A percentile compares a stretch with the other conserved stretches of the same genome.
phyloP scores from a whole-genome alignment of 1,140 invertebrate species.

The Neodiprion pinetum region DNA sequence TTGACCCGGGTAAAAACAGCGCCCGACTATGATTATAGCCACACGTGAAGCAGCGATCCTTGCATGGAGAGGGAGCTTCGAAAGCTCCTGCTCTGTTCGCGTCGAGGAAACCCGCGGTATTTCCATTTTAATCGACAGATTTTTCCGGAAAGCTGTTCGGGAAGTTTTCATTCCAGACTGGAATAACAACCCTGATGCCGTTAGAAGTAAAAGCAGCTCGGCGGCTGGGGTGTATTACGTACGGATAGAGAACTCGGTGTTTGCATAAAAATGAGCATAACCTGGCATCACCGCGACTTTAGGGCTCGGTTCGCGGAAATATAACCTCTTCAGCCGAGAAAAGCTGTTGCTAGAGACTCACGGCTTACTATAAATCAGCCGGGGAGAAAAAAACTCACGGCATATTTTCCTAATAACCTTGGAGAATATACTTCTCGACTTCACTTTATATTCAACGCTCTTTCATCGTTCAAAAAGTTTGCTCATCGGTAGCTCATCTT shows the following conservation, averaged over 20 bases:
- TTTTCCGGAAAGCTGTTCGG: neutral
- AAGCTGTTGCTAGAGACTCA: neutral
- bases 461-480: too few species aligned
- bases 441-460: too few species aligned
- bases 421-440: too few species aligned
- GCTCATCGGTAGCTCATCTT: too few species aligned
- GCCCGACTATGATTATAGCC: too few species aligned
- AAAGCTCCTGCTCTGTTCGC: too few species aligned
- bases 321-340: neutral
- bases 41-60: too few species aligned
- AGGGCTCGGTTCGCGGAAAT: neutral
- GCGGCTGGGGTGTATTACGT: neutral
- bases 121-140: constrained; percentile 3
- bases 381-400: neutral
- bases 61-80: too few species aligned
- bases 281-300: neutral
- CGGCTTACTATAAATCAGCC: neutral
- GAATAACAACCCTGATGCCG: neutral
- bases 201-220: neutral
- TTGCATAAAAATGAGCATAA: constrained; percentile 5
- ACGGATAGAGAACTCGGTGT: neutral
- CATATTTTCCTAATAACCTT: too few species aligned
- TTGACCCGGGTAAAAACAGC: too few species aligned
- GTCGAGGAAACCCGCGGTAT: neutral
- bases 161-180: neutral